Percentiles rank a stretch among this genome's conserved stretches.
phyloP scores from a whole-genome alignment of 2,797 vertebrate genomes.

The Poecile montanus region DNA sequence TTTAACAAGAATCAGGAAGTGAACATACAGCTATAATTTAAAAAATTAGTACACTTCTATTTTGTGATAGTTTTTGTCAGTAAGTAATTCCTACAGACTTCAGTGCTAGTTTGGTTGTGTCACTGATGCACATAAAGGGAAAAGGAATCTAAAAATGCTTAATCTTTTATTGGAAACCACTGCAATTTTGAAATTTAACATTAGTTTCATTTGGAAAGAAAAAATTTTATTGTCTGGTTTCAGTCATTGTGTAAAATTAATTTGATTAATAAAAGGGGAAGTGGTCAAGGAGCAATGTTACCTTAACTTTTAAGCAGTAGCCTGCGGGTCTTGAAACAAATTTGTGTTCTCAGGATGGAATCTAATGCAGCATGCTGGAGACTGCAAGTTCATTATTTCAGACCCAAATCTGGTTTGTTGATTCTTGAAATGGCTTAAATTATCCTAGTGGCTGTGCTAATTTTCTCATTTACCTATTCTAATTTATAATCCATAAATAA shows the following conservation, averaged over 20 bases:
- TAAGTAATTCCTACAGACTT: not conserved
- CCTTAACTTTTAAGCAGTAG: not conserved
- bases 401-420: not conserved
- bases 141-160: not conserved
- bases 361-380: not conserved
- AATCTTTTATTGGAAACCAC: not conserved
- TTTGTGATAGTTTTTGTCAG: not conserved
- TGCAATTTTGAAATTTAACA: not conserved
- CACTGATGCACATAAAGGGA: not conserved
- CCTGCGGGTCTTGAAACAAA: not conserved
- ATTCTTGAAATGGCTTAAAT: not conserved
- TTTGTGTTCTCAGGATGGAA: not conserved
- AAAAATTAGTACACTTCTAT: not conserved
- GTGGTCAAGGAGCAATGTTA: not conserved
- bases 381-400: not conserved
- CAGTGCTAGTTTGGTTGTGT: not conserved
- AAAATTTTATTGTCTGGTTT: not conserved
- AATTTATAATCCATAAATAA: not conserved
- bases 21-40: not conserved
- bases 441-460: not conserved
- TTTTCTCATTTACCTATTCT: not conserved
- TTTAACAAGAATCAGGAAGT: slow-evolving; percentile 35
- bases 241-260: not conserved
- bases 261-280: not conserved
- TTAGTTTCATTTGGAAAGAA: not conserved